These are phyloP conservation scores for Callipepla californica DNA, from an alignment of 2,113 vertebrate species.

Conservation along the genomic window DNA sequence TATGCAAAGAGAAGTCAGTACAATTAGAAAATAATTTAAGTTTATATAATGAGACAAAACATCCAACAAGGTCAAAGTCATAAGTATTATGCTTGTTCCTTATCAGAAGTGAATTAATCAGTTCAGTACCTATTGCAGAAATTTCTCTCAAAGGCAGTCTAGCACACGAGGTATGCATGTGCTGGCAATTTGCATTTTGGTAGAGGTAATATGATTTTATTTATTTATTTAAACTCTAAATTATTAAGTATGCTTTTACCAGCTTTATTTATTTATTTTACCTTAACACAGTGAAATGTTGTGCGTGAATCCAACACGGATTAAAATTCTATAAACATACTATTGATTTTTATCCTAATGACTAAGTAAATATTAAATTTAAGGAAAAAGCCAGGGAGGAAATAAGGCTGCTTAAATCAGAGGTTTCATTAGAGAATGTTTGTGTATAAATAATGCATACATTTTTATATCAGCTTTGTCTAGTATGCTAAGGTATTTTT, in stretches of 20 bases:
- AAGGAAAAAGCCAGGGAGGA: neutral
- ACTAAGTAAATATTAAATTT: neutral
- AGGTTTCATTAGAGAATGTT: neutral
- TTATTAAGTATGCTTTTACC: neutral
- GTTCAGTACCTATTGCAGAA: neutral
- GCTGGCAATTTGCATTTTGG: neutral
- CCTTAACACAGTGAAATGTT: neutral
- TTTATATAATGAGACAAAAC: neutral
- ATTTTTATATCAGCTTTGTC: neutral
- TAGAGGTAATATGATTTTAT: neutral
- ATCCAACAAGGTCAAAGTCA: neutral
- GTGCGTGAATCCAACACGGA: neutral
- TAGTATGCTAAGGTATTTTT: neutral
- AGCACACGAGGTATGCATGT: neutral
- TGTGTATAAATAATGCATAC: neutral
- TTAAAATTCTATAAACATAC: neutral
- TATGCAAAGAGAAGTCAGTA: neutral
- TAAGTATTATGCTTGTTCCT: neutral
- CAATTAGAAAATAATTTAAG: neutral
- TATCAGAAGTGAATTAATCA: neutral
- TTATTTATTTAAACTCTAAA: neutral
- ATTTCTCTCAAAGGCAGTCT: neutral
- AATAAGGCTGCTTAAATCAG: neutral
- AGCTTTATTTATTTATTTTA: neutral
- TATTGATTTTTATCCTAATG: neutral